Conservation (phyloP, 1,140 invertebrate genomes). For the Acarapis woodi region DNA sequence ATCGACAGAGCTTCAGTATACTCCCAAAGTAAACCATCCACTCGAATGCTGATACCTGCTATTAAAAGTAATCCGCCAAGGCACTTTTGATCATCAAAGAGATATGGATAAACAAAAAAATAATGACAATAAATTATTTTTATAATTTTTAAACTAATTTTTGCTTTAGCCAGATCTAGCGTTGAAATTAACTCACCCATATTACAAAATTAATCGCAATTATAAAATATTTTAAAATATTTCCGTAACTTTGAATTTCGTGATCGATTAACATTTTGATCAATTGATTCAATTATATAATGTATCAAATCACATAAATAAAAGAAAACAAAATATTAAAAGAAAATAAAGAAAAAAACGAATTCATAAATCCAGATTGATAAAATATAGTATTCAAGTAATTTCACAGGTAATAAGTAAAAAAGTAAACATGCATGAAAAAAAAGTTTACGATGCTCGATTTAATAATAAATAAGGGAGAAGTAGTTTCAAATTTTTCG, state of each 20-base stretch:
- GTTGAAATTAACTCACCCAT: conserved; percentile 9
- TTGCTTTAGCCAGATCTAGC: background rate
- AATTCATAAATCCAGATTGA: too few species aligned
- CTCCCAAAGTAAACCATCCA: conserved; percentile 13
- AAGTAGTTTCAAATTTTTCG: too few species aligned
- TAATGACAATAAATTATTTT: background rate
- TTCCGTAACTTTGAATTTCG: background rate
- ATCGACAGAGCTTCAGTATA: conserved; percentile 11
- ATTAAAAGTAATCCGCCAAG: conserved; percentile 12
- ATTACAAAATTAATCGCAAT: conserved; percentile 12
- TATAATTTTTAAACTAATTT: background rate
- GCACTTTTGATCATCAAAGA: conserved; percentile 7
- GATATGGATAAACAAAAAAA: background rate
- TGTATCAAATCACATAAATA: background rate
- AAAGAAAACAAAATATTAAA: background rate
- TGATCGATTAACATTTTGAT: background rate
- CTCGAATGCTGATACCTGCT: conserved; percentile 12
- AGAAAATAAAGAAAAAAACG: background rate
- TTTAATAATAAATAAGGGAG: too few species aligned
- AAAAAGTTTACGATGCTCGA: too few species aligned
- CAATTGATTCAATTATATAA: background rate
- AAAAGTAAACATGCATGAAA: too few species aligned
- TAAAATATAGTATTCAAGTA: too few species aligned
- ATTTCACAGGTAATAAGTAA: too few species aligned
- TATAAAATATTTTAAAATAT: conserved; percentile 13